Base-by-base conservation (phyloP, 2,113 vertebrate species). In the Colossoma macropomum region DNA sequence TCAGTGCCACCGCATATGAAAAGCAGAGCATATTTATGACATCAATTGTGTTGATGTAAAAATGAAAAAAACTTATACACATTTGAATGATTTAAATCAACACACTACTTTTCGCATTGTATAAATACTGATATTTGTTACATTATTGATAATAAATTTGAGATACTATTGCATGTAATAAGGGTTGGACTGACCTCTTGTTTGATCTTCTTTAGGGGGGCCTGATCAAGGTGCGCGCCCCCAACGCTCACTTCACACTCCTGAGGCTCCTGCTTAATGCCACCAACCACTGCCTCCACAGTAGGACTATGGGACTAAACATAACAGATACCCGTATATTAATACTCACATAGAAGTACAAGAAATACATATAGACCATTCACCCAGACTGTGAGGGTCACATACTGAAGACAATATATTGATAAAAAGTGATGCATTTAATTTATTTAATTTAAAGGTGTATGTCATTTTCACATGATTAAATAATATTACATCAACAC, bases 161-260 rank as follows among this genome's bases (percentile, higher is more conserved):
- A 56, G 4, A 60, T 60, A n/a, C 23, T n/a, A 25, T 60, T n/a
- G 56, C 1, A 23, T 4, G 10, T 4, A 25, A 60, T 10, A 11
- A n/a, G 28, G 1, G 3, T 0, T 11, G 13, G 1, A 25, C 78
- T 76, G 92, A 98, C 98, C 96, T 99, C 98, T 93, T 98, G 97
- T 91, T 99, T 99, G 87, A 99, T 99, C 92, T 99, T 99, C 90
- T 99, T 99, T 83, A 97, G 90, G 72, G 97, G 92, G 85, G 96
- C 97, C 74, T 94, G 95, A 25, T 96, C 96, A 11, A 89, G 92
- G 88, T 95, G 92, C 85, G 92, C 91, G 88, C 95, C 91, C 54
- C 94, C 94, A 69, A 91, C 84, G 73, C 94, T 92, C 85, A 98
- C 95, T 63, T 94, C 93, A 88, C 96, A 94, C 91, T 98, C 97